These are phyloP conservation scores for Junonia oenone DNA, from an alignment of 2,888 invertebrate species.

Conservation along the genomic window DNA sequence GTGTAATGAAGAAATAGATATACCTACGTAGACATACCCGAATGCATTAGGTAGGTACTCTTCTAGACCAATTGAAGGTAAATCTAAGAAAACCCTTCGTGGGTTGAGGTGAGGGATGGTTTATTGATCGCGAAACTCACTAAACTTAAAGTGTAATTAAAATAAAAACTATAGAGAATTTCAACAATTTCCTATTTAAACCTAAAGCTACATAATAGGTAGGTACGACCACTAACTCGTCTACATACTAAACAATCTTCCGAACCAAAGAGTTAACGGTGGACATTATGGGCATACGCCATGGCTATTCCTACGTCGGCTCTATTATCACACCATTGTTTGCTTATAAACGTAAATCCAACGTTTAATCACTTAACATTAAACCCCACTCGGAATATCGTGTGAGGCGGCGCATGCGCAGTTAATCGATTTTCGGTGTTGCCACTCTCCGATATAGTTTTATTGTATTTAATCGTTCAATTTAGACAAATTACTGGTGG, in stretches of 20 bases:
- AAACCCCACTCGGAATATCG: slow-evolving; percentile 44
- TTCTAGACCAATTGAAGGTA: too few species aligned
- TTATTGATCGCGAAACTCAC: too few species aligned
- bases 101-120: too few species aligned
- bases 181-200: too few species aligned
- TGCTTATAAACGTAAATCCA: slow-evolving; percentile 42
- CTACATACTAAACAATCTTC: neutral
- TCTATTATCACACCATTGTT: slow-evolving; percentile 33
- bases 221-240: too few species aligned
- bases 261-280: neutral
- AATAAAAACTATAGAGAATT: too few species aligned
- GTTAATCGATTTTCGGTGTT: slow-evolving; percentile 48
- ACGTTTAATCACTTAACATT: slow-evolving; percentile 41
- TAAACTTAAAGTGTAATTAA: too few species aligned
- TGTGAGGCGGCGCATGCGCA: slow-evolving; percentile 39
- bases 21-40: too few species aligned
- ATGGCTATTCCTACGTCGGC: slow-evolving; percentile 19
- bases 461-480: slow-evolving; percentile 12
- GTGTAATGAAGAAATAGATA: too few species aligned
- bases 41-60: too few species aligned
- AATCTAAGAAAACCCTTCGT: too few species aligned
- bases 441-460: slow-evolving; percentile 26
- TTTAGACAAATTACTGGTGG: slow-evolving; percentile 4
- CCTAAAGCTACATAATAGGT: too few species aligned
- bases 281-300: slow-evolving; percentile 11